Base-by-base conservation (phyloP, 2,113 vertebrate genomes). In the Sturnus vulgaris region DNA sequence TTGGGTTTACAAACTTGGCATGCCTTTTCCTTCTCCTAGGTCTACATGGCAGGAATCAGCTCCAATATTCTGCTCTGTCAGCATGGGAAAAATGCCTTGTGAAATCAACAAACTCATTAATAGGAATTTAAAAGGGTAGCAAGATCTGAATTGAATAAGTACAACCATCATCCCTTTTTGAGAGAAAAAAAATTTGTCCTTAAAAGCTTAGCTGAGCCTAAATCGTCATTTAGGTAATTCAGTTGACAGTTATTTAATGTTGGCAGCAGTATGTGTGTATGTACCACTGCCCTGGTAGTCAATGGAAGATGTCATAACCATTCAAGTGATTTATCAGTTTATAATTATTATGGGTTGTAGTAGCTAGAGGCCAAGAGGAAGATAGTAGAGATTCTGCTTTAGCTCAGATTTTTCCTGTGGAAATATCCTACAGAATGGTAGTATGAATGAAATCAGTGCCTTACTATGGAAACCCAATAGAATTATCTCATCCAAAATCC, bases 291-390 rank as follows among this genome's bases (percentile, higher is more conserved):
- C 56, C 25, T 95, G 11, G 80, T 92, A 90, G 94, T 93, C 94
- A 93, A 83, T 93, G 93, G 88, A 94, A 84, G 57, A 95, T 95
- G 90, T 93, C 92, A 94, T 94, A 96, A 88, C 79, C 82, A 71
- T 82, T 90, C 56, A 78, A 92, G 53, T 95, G 93, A 96, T 96
- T 95, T 97, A 90, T 93, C 93, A 96, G 92, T 73, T 92, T 95
- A 77, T 93, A 96, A 96, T 75, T 86, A 50, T 91, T 96, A 64
- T 46, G 12, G 17, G 87, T 30, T 88, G 52, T 88, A 90, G 76
- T 64, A 86, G 60, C 72, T 89, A 49, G 56, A 92, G 86, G 69
- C 96, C 80, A 96, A 75, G 53, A 89, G 80, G 86, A 93, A 93
- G 83, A 97, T 94, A 70, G 64, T 44, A 86, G 69, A 93, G 66